A percentile compares a stretch with the other conserved stretches of the same genome.
Conservation (phyloP, 2,797 vertebrate species). For the Lagocephalus sceleratus region DNA sequence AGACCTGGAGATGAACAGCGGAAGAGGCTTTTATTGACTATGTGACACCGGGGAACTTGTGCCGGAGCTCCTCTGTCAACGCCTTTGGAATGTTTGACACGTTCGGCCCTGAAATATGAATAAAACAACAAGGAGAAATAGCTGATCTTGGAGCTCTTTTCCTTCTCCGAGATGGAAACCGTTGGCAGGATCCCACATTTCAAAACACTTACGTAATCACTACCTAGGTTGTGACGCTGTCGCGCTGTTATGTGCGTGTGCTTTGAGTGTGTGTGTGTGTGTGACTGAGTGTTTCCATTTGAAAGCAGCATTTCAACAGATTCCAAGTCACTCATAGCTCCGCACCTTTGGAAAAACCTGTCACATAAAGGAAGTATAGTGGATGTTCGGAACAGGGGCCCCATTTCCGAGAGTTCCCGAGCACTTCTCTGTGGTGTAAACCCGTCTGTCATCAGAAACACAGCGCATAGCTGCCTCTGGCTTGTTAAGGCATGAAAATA, state of each 20-base stretch:
- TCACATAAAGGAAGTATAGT: constrained; percentile 44
- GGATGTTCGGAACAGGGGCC: constrained; percentile 42
- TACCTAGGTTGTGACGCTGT: constrained; percentile 26
- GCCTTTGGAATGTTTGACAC: too few relatives aligned
- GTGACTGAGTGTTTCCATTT: constrained; percentile 18
- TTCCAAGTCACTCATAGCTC: constrained; percentile 46
- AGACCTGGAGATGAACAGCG: too few relatives aligned
- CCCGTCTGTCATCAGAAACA: constrained; percentile 40
- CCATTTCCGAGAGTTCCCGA: constrained; percentile 29
- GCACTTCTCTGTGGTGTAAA: constrained; percentile 49
- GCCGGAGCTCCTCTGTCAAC: too few relatives aligned
- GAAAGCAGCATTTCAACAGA: constrained; percentile 22
- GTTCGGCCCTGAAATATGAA: too few relatives aligned
- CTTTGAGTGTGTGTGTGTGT: neutral
- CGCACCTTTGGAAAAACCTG: constrained; percentile 48
- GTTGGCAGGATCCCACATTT: constrained; percentile 8
- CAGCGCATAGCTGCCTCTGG: constrained; percentile 9
- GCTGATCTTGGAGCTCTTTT: too few relatives aligned
- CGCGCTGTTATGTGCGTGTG: neutral
- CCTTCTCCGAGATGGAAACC: neutral
- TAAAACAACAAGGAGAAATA: too few relatives aligned
- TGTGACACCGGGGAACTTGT: too few relatives aligned
- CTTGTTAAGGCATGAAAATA: constrained; percentile 16
- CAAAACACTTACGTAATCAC: constrained; percentile 16
- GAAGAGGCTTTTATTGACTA: too few relatives aligned